A percentile compares a stretch with the other conserved stretches of the same genome.
phyloP scores from a whole-genome alignment of 2,113 vertebrate species.

The Campylorhamphus procurvoides region DNA sequence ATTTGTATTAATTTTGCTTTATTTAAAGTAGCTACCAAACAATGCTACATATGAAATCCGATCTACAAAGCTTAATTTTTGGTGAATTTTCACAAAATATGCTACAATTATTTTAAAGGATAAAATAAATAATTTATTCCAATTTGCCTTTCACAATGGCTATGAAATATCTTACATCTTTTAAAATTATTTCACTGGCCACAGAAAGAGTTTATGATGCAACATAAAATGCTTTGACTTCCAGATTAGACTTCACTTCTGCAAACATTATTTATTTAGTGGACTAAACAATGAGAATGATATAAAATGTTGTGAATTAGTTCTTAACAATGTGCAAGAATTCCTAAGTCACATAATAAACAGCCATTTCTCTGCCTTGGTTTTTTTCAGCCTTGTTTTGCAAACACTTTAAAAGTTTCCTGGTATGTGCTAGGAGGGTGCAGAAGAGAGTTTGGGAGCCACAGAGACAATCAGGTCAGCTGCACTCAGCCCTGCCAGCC shows the following conservation, averaged over 20 bases:
- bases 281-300: not conserved
- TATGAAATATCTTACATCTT: not conserved
- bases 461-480: not conserved
- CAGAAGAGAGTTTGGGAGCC: not conserved
- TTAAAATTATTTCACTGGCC: not conserved
- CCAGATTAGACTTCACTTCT: not conserved
- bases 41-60: constrained; percentile 24
- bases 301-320: not conserved
- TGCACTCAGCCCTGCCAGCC: not conserved
- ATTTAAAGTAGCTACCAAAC: not conserved
- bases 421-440: rapidly evolving
- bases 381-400: not conserved
- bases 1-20: not conserved
- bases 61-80: constrained; percentile 26
- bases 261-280: not conserved
- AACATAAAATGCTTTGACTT: not conserved
- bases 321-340: not conserved
- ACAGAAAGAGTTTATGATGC: not conserved
- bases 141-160: not conserved
- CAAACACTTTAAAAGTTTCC: not conserved
- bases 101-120: not conserved
- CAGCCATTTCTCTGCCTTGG: not conserved
- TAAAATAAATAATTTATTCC: not conserved
- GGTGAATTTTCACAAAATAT: constrained; percentile 19
- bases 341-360: not conserved